Conservation (phyloP, 2,113 vertebrate genomes). For the Labeo rohita region DNA sequence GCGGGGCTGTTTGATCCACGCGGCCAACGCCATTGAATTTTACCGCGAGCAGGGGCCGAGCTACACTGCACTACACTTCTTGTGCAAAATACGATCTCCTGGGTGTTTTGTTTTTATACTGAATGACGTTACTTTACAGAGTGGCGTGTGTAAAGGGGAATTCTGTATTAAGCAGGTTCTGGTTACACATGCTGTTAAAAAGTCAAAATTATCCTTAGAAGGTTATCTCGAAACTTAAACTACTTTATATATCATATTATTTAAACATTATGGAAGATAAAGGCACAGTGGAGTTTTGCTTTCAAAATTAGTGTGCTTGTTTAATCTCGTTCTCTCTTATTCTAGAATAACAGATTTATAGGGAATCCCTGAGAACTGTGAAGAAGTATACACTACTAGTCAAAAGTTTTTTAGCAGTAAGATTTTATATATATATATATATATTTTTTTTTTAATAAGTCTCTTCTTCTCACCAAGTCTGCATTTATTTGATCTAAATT, state of each 20-base stretch:
- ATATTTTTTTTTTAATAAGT: no score
- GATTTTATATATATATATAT: no score
- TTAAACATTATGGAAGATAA: not conserved
- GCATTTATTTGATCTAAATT: no score
- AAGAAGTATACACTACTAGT: not conserved
- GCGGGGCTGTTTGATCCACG: conserved; percentile 1
- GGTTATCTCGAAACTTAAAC: not conserved
- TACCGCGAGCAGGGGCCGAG: not conserved
- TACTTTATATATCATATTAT: not conserved
- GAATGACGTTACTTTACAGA: not conserved
- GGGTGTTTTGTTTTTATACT: not conserved
- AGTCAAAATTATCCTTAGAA: conserved; percentile 1
- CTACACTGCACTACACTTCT: not conserved
- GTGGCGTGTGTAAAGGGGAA: no score
- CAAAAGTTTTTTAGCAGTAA: no score
- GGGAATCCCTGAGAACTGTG: not conserved
- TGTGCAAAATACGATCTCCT: not conserved
- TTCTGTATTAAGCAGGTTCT: not conserved
- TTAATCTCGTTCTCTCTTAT: not conserved
- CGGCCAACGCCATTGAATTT: conserved; percentile 23
- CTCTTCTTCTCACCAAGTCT: no score
- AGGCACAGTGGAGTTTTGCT: not conserved
- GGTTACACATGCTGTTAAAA: not conserved
- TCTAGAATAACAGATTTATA: not conserved
- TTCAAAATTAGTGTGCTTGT: not conserved